Evolutionary conservation across 2,888 invertebrate species (phyloP).

Genomic region (Drosophila leonis): DNA sequence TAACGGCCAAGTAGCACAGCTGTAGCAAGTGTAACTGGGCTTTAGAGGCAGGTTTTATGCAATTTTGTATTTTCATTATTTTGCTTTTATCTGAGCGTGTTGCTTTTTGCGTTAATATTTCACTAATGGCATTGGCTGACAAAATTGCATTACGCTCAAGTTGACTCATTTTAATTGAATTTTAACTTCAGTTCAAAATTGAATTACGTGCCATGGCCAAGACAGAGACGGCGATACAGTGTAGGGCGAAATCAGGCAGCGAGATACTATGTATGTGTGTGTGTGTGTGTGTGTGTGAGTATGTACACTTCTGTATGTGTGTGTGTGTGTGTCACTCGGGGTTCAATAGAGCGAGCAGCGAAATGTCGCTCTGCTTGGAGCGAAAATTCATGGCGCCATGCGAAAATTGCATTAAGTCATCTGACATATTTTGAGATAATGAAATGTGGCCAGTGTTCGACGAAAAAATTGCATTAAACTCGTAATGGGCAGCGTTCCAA

Average conservation of each 20-base stretch:
- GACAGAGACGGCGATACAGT: constrained; percentile 37
- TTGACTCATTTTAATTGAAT: constrained; percentile 82
- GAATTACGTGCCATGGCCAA: constrained; percentile 77
- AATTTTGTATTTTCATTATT: constrained; percentile 2
- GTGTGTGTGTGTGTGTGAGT: constrained; percentile 17
- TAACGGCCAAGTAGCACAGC: constrained; percentile 30
- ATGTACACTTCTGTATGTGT: not conserved
- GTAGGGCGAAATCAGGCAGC: constrained; percentile 2
- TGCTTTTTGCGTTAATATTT: constrained; percentile 77
- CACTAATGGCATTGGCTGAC: constrained; percentile 81
- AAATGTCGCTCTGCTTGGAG: constrained; percentile 50
- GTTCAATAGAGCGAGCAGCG: constrained; percentile 40
- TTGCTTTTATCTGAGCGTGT: constrained; percentile 37
- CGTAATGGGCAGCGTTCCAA: constrained; percentile 38
- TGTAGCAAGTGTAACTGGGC: constrained; percentile 18
- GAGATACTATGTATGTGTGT: not conserved
- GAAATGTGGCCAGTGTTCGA: constrained; percentile 52
- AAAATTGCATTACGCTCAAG: constrained; percentile 81
- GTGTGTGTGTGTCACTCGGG: constrained; percentile 26
- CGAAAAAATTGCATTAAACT: constrained; percentile 39
- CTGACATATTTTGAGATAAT: constrained; percentile 61
- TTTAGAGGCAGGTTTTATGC: constrained; percentile 16
- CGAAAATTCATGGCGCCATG: constrained; percentile 56
- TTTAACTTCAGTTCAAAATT: constrained; percentile 82
- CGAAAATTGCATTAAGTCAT: constrained; percentile 75